Evolutionary conservation across 1,140 invertebrate genomes (phyloP).

Genomic region (Palaemon carinicauda): DNA sequence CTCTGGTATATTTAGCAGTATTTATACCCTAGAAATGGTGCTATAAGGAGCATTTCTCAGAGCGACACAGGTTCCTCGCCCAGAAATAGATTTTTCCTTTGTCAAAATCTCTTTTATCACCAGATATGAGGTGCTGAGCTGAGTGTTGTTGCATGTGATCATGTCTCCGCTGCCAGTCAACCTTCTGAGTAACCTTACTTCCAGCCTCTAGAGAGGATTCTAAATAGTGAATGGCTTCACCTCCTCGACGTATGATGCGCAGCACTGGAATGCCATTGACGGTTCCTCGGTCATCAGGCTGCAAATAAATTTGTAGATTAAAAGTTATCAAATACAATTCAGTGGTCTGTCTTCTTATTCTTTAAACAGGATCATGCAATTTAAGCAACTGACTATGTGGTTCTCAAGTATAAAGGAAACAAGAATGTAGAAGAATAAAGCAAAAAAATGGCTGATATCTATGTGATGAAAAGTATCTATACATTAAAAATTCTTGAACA

Average conservation of each 20-base stretch:
- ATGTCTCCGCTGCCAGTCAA: constrained; percentile 81
- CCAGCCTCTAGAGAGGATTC: constrained; percentile 71
- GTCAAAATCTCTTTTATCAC: too few relatives aligned
- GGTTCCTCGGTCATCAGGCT: constrained; percentile 80
- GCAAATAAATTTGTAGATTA: constrained; percentile 18
- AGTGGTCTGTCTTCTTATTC: neutral
- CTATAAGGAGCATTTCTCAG: too few relatives aligned
- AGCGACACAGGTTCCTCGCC: too few relatives aligned
- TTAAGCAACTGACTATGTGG: neutral
- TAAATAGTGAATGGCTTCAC: constrained; percentile 77
- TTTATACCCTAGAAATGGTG: too few relatives aligned
- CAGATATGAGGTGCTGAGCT: constrained; percentile 84
- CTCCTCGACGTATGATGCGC: constrained; percentile 74
- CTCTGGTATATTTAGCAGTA: too few relatives aligned
- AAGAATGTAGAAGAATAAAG: too few relatives aligned
- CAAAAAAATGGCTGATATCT: too few relatives aligned
- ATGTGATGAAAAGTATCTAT: too few relatives aligned
- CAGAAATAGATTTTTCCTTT: too few relatives aligned
- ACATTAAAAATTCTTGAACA: too few relatives aligned
- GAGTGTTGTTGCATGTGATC: constrained; percentile 93
- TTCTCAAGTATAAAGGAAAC: too few relatives aligned
- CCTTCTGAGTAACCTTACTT: constrained; percentile 69
- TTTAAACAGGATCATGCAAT: neutral
- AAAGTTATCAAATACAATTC: neutral
- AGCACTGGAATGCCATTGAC: constrained; percentile 74